These are phyloP conservation scores for Apis florea DNA, from an alignment of 1,140 invertebrate genomes.

Conservation along the genomic window DNA sequence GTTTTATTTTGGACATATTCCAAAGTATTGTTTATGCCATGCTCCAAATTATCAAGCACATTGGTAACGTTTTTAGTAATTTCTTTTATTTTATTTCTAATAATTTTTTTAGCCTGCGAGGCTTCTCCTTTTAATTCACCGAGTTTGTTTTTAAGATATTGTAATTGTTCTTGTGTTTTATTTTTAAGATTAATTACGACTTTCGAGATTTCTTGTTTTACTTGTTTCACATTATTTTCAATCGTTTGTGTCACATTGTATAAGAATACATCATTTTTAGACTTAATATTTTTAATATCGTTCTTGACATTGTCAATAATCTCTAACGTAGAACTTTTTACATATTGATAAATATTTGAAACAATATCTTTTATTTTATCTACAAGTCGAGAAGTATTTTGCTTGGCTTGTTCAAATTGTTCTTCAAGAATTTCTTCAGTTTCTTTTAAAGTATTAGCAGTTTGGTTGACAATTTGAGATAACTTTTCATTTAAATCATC, in stretches of 20 bases:
- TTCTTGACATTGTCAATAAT: not conserved
- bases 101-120: accelerated
- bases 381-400: not conserved
- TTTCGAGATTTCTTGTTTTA: not conserved
- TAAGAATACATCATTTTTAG: not conserved
- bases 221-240: not conserved
- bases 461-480: not conserved
- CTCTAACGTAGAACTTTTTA: not conserved
- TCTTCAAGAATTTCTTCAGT: not conserved
- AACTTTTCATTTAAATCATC: not conserved
- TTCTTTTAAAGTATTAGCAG: not conserved
- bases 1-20: not conserved
- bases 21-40: not conserved
- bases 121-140: accelerated
- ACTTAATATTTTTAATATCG: not conserved
- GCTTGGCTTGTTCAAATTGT: not conserved
- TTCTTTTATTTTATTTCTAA: not conserved
- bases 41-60: not conserved
- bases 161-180: not conserved
- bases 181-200: not conserved
- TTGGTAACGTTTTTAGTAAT: not conserved
- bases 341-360: no score
- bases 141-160: not conserved
- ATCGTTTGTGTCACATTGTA: not conserved
- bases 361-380: not conserved